Evolutionary conservation across 2,797 vertebrate species (phyloP).

Genomic region (Steatocranus sp.): DNA sequence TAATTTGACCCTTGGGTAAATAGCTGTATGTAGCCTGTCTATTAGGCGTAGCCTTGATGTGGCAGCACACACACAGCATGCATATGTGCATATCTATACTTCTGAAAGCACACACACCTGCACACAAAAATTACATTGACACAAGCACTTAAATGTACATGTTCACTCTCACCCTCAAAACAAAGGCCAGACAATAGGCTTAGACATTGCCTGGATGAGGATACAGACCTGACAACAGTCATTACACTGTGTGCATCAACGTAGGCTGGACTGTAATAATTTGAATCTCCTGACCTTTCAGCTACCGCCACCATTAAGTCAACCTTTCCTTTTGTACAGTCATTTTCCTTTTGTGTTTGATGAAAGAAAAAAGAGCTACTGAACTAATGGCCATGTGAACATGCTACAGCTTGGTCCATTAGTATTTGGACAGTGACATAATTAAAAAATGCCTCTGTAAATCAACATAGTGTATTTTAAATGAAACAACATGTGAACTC

Average conservation of each 20-base stretch:
- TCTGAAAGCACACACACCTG: not conserved
- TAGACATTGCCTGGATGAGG: not conserved
- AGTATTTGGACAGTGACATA: not conserved
- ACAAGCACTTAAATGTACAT: not conserved
- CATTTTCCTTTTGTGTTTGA: not conserved
- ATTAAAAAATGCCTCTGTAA: not conserved
- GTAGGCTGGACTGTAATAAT: not conserved
- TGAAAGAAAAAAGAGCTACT: not conserved
- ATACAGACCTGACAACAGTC: not conserved
- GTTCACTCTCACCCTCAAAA: not conserved
- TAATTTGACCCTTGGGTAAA: conserved; percentile 48
- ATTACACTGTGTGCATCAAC: not conserved
- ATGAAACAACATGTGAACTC: not conserved
- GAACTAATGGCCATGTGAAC: not conserved
- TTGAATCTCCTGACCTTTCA: not conserved
- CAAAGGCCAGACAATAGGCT: not conserved
- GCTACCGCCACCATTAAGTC: not conserved
- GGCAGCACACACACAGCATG: not conserved
- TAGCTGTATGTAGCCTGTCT: not conserved
- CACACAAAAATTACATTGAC: not conserved
- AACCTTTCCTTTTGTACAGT: not conserved
- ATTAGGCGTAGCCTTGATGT: not conserved
- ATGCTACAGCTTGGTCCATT: not conserved
- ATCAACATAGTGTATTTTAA: not conserved
- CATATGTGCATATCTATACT: not conserved